Conservation (phyloP, 2,888 invertebrate genomes). For the Xiphydria camelus region DNA sequence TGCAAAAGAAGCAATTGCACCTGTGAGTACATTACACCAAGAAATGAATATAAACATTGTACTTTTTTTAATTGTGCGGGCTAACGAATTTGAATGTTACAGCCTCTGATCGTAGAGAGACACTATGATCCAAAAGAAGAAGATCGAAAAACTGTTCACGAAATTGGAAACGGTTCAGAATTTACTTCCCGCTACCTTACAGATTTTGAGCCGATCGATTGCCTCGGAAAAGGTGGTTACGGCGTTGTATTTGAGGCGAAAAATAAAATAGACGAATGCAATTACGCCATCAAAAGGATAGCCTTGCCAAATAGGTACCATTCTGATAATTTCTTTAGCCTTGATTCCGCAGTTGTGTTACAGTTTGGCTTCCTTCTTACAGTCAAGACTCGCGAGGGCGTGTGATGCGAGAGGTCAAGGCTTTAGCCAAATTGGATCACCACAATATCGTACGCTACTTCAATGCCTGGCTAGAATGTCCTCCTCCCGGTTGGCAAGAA, state of each 20-base stretch:
- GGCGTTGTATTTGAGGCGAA: conserved; percentile 95
- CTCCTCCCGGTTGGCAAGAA: conserved; percentile 87
- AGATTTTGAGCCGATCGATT: conserved; percentile 82
- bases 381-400: conserved; percentile 82
- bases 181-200: conserved; percentile 70
- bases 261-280: conserved; percentile 91
- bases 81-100: conserved; percentile 1
- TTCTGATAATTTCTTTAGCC: conserved; percentile 1
- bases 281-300: conserved; percentile 95
- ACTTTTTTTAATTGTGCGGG: conserved; percentile 13
- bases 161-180: conserved; percentile 36
- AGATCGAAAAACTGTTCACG: conserved; percentile 35
- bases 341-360: background rate
- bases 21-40: conserved; percentile 35
- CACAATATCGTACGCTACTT: conserved; percentile 94
- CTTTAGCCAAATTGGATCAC: conserved; percentile 92
- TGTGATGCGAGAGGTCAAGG: conserved; percentile 93
- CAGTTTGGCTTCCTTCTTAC: conserved; percentile 26
- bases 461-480: conserved; percentile 93
- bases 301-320: conserved; percentile 74
- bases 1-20: conserved; percentile 40
- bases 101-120: conserved; percentile 49
- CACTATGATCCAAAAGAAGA: conserved; percentile 36
- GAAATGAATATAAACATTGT: background rate
- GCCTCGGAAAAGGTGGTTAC: conserved; percentile 90